These are phyloP conservation scores for Ruditapes philippinarum DNA, from an alignment of 1,140 invertebrate genomes.

Conservation along the genomic window DNA sequence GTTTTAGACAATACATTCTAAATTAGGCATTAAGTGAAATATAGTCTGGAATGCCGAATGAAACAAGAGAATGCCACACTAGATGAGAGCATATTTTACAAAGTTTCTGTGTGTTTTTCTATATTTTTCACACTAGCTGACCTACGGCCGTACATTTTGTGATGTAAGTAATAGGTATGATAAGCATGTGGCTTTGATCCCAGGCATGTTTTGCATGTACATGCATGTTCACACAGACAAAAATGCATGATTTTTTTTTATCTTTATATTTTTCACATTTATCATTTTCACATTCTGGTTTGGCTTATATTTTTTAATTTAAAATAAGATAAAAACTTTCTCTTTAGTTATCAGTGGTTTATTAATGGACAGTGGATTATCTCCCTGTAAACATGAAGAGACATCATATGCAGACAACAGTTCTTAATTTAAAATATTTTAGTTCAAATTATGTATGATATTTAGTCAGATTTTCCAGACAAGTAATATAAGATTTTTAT, in stretches of 20 bases:
- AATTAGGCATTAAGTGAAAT: not conserved
- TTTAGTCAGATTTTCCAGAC: too few species aligned
- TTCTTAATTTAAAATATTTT: too few species aligned
- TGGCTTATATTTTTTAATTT: too few species aligned
- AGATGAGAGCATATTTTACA: conserved; percentile 48
- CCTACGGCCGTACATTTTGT: conserved; percentile 46
- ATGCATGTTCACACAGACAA: not conserved
- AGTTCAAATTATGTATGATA: too few species aligned
- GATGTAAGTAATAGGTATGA: conserved; percentile 63
- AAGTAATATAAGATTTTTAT: too few species aligned
- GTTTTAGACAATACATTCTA: not conserved
- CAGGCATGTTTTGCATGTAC: conserved; percentile 27
- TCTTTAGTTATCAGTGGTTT: too few species aligned
- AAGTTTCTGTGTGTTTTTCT: conserved; percentile 56
- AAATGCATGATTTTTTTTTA: not conserved
- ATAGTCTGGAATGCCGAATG: conserved; percentile 32
- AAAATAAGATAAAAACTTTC: too few species aligned
- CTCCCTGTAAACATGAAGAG: too few species aligned
- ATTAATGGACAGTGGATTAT: too few species aligned
- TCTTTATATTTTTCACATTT: not conserved
- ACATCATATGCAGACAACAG: too few species aligned
- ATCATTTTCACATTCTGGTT: too few species aligned
- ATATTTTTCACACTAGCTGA: conserved; percentile 57
- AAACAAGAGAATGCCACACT: conserved; percentile 25
- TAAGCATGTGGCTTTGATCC: conserved; percentile 44